phyloP scores from a whole-genome alignment of 2,797 vertebrate species.

The Protosalanx chinensis region DNA sequence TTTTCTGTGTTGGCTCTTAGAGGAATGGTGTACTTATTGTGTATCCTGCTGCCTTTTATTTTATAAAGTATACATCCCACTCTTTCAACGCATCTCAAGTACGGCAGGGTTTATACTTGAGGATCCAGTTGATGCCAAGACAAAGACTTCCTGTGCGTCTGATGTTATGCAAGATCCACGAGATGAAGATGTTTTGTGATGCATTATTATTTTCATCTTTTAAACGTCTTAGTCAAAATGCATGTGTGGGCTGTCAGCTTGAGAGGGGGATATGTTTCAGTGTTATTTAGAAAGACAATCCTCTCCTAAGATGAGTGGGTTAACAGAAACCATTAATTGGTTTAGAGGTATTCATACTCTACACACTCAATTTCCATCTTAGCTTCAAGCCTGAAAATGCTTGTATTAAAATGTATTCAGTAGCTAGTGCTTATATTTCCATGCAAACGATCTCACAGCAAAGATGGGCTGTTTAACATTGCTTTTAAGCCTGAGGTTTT shows the following conservation, averaged over 20 bases:
- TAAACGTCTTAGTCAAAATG: conserved; percentile 51
- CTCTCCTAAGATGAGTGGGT: conserved; percentile 71
- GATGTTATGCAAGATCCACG: conserved; percentile 60
- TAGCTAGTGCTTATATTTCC: conserved; percentile 48
- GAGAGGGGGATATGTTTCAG: conserved; percentile 64
- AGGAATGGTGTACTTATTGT: conserved; percentile 27
- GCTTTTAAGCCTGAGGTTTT: conserved; percentile 67
- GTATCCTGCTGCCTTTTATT: conserved; percentile 49
- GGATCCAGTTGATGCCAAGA: conserved; percentile 58
- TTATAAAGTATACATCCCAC: conserved; percentile 49
- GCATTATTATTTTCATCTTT: conserved; percentile 9
- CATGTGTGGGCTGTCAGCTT: conserved; percentile 60
- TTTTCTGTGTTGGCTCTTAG: conserved; percentile 24
- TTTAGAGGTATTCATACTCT: conserved; percentile 71
- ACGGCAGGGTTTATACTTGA: conserved; percentile 58
- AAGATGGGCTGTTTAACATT: conserved; percentile 65
- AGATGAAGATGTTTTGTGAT: conserved; percentile 56
- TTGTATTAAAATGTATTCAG: conserved; percentile 56
- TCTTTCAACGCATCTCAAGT: conserved; percentile 50
- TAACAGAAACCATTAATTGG: conserved; percentile 77
- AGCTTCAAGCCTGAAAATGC: conserved; percentile 59
- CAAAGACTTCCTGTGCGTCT: conserved; percentile 60
- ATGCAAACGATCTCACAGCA: conserved; percentile 50
- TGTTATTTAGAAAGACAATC: conserved; percentile 74
- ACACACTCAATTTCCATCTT: conserved; percentile 65